Conservation (phyloP, 2,888 invertebrate genomes). For the Cecidostiba fungosa region DNA sequence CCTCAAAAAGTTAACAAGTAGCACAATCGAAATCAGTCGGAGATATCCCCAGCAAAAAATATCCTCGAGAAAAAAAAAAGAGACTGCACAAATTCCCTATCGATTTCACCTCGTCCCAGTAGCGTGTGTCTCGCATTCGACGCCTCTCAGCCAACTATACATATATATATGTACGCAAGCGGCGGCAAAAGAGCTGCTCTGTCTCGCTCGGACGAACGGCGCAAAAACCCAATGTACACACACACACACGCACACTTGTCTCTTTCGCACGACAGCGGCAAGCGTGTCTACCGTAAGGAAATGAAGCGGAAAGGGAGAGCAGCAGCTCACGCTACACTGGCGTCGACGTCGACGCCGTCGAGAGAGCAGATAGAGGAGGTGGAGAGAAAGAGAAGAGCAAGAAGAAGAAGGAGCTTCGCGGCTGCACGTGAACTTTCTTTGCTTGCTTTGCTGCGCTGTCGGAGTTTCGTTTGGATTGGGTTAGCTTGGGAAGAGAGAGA, state of each 20-base stretch:
- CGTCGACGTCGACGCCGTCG: conserved; percentile 16
- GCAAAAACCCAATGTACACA: neutral
- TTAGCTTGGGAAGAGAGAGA: neutral
- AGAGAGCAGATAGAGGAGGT: neutral
- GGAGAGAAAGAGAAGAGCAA: neutral
- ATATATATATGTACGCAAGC: too few relatives aligned
- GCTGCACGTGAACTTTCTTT: neutral
- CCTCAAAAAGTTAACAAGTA: too few relatives aligned
- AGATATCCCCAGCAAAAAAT: too few relatives aligned
- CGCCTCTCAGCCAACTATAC: too few relatives aligned
- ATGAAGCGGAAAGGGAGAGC: conserved; percentile 48
- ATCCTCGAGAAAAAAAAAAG: too few relatives aligned
- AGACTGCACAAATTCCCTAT: neutral
- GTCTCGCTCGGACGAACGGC: neutral
- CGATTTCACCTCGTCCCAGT: neutral
- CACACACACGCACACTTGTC: too few relatives aligned
- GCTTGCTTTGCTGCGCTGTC: neutral
- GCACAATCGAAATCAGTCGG: too few relatives aligned
- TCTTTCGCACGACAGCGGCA: neutral
- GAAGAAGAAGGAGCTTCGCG: neutral
- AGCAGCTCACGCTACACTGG: conserved; percentile 11
- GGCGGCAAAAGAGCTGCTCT: neutral
- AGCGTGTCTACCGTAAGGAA: conserved; percentile 33
- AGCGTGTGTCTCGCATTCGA: neutral
- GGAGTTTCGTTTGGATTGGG: neutral